Base-by-base conservation (phyloP, 2,797 vertebrate species). In the Botia almorhae region DNA sequence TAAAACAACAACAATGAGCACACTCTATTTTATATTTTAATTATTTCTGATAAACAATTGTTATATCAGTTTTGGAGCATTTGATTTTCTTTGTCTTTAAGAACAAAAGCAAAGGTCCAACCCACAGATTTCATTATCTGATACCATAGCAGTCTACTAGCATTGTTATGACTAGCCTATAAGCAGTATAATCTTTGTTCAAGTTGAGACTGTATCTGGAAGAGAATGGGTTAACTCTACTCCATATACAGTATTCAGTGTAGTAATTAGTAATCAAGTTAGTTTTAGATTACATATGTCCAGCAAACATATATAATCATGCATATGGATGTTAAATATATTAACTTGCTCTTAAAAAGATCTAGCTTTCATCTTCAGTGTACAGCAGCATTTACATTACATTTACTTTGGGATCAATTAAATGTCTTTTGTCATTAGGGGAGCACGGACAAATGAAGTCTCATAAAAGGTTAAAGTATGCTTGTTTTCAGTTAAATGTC, bases 401-500 rank as follows among this genome's bases (percentile, higher is more conserved):
- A 53, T 67, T 76, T n/a, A 12, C 51, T 56, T 17, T 7, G 53
- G 43, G 69, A 80, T 80, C 14, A 61, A 76, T 81, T 60, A 4
- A 29, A 60, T 78, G 39, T 72, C 60, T 36, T 48, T 56, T 58
- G 43, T 72, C 63, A 60, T 77, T 76, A n/a, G 60, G 14, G 43
- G 51, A 21, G 33, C 29, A 13, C 13, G 55, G 71, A 72, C 51
- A 76, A 76, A 80, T 83, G 71, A 69, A 75, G 80, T 79, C 67
- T 80, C 50, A 60, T 48, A 65, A 80, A 83, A 84, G 79, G 79
- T 81, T 77, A 81, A 76, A 76, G 69, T 53, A 53, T 78, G 48
- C 69, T 76, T 65, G 69, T 73, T 77, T 71, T 61, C 72, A 17
- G 55, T 76, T 73, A 81, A 84, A 84, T 84, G 83, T 80, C 80